Evolutionary conservation across 1,140 invertebrate genomes (phyloP).

Genomic region (Pseudoatta argentina): DNA sequence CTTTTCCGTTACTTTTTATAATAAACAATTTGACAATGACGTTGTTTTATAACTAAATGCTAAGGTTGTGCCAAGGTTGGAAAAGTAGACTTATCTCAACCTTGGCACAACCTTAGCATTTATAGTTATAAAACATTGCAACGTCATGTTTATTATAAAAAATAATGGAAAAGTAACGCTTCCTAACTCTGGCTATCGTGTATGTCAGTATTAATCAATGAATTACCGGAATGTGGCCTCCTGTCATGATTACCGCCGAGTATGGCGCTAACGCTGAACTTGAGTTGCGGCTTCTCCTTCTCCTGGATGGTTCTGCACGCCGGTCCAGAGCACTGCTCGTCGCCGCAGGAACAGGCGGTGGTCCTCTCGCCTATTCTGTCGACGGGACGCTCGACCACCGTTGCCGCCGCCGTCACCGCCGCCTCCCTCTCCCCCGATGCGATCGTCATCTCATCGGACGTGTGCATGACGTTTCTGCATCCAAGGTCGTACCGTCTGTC

Average conservation of each 20-base stretch:
- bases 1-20: no score
- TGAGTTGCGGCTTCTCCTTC: constrained; percentile 92
- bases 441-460: constrained; percentile 75
- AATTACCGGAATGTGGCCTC: constrained; percentile 84
- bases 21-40: no score
- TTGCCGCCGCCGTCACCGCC: constrained; percentile 44
- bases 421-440: constrained; percentile 71
- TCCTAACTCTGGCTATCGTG: not conserved
- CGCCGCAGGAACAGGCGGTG: constrained; percentile 82
- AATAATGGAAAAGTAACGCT: no score
- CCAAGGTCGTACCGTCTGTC: constrained; percentile 80
- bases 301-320: constrained; percentile 82
- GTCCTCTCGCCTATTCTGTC: constrained; percentile 81
- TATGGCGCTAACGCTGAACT: constrained; percentile 97
- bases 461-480: constrained; percentile 77
- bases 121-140: no score
- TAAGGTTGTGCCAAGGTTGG: no score
- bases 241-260: constrained; percentile 89
- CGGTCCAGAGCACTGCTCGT: constrained; percentile 81
- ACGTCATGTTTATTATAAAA: no score
- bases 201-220: constrained; percentile 45
- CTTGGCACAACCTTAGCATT: no score
- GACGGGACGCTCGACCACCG: constrained; percentile 77
- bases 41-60: no score
- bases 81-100: no score